phyloP scores from a whole-genome alignment of 2,113 vertebrate genomes.

The Eolophus roseicapilla region DNA sequence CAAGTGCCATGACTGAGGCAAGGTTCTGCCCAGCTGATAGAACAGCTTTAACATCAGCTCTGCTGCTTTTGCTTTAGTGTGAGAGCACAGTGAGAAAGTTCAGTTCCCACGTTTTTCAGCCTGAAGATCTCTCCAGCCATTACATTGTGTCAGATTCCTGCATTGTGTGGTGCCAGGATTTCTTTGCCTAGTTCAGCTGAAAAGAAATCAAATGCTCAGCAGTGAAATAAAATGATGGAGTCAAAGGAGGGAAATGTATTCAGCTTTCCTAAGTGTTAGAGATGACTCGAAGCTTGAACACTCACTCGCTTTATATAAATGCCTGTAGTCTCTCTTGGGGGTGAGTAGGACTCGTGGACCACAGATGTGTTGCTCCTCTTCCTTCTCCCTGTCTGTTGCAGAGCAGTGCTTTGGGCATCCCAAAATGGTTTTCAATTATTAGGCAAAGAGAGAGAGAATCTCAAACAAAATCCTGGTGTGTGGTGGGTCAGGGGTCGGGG shows the following conservation, averaged over 20 bases:
- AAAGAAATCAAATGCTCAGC: background rate
- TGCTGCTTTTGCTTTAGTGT: background rate
- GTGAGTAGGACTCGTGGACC: background rate
- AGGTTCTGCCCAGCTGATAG: background rate
- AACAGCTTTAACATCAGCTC: background rate
- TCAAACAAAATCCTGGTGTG: background rate
- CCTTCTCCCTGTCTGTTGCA: background rate
- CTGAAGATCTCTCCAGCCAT: background rate
- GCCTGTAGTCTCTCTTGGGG: background rate
- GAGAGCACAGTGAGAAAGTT: background rate
- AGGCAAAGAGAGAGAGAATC: background rate
- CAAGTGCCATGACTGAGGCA: background rate
- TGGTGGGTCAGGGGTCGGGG: background rate
- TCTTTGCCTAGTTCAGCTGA: background rate
- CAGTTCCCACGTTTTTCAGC: background rate
- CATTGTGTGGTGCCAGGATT: background rate
- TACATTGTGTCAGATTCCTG: background rate
- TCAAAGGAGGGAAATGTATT: background rate
- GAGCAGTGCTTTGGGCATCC: background rate
- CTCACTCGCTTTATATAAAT: background rate
- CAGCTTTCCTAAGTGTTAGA: background rate
- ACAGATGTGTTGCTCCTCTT: background rate
- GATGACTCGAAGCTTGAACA: background rate
- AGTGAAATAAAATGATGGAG: background rate
- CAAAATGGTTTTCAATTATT: background rate